Evolutionary conservation across 1,140 invertebrate genomes (phyloP), one percentile per base, ranked within the genome.

Genomic region (Drosophila virilis): DNA sequence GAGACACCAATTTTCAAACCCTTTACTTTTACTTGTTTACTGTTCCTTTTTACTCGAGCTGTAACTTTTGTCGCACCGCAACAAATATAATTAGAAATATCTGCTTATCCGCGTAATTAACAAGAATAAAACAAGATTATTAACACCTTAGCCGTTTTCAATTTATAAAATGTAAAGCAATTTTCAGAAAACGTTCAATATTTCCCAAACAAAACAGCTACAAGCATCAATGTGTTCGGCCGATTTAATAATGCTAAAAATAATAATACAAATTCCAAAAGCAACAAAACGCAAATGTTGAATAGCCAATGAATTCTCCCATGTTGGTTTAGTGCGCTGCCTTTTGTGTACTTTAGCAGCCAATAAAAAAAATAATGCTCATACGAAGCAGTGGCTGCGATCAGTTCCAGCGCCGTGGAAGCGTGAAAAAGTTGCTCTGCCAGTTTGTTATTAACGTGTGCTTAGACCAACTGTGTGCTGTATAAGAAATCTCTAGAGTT

Each of bases 331-430:
- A 38, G 38, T 42, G 52, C 59, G 32, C 42, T 59, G 65, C 57
- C 61, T 77, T 82, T 62, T 80, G 80, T 89, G 84, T 89, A 88
- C 84, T 88, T 88, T 89, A 89, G 72, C 67, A 64, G 84, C 67
- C 62, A 83, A 66, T 64, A 80, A 66, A 50, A 75, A 71, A 69
- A 83, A 76, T 17, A 88, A 82, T 81, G 80, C 80, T 74, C 55
- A 88, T 88, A 88, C 79, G 79, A 67, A 43, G 61, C 79, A 77
- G 77, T 85, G 75, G 69, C 75, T 77, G 40, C 48, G 37, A 35
- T 72, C 69, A 66, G 38, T 52, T 22, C 8, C 37, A 69, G 22
- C 64, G 32, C 59, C 67, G 65, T 52, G 70, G 66, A 75, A 85
- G 40, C 50, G 50, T 22, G 43, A 62, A 65, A 50, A 57, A 71